phyloP scores from a whole-genome alignment of 1,140 invertebrate genomes.

The Grapholita molesta region DNA sequence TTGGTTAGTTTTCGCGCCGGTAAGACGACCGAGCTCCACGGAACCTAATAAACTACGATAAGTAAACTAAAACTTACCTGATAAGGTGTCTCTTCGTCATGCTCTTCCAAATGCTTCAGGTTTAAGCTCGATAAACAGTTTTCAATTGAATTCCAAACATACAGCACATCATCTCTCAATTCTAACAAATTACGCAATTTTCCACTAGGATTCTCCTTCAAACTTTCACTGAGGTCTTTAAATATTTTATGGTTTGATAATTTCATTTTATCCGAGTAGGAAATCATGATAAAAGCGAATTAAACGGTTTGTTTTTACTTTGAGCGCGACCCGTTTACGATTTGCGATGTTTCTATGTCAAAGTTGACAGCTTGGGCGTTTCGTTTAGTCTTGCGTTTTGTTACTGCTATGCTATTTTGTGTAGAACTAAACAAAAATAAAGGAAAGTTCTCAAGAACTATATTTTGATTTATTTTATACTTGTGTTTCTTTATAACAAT shows the following conservation, averaged over 20 bases:
- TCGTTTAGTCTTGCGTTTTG: slow-evolving; percentile 8
- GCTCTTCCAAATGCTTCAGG: slow-evolving; percentile 76
- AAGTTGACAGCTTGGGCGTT: not conserved
- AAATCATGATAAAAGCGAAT: slow-evolving; percentile 71
- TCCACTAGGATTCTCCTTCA: slow-evolving; percentile 73
- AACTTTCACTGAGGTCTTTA: slow-evolving; percentile 75
- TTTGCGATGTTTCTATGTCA: slow-evolving; percentile 21
- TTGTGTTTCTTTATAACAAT: no score
- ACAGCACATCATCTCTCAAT: slow-evolving; percentile 82
- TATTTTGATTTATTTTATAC: not conserved
- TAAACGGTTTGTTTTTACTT: slow-evolving; percentile 30
- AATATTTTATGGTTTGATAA: slow-evolving; percentile 81
- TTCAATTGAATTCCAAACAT: slow-evolving; percentile 81
- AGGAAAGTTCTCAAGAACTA: not conserved
- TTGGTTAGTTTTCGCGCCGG: slow-evolving; percentile 3
- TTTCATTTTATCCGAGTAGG: slow-evolving; percentile 75
- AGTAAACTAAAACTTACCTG: slow-evolving; percentile 74
- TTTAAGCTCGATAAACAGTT: slow-evolving; percentile 81
- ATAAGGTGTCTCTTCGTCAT: slow-evolving; percentile 75
- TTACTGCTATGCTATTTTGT: not conserved
- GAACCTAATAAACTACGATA: not conserved
- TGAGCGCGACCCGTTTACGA: slow-evolving; percentile 11
- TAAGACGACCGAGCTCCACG: not conserved
- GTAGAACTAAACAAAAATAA: no score
- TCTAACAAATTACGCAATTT: slow-evolving; percentile 81